Evolutionary conservation across 30 jellyfish, hydroid and myxozoan genomes (phyloP), one percentile per base, ranked within the genome.

Genomic region (Sanderia malayensis): DNA sequence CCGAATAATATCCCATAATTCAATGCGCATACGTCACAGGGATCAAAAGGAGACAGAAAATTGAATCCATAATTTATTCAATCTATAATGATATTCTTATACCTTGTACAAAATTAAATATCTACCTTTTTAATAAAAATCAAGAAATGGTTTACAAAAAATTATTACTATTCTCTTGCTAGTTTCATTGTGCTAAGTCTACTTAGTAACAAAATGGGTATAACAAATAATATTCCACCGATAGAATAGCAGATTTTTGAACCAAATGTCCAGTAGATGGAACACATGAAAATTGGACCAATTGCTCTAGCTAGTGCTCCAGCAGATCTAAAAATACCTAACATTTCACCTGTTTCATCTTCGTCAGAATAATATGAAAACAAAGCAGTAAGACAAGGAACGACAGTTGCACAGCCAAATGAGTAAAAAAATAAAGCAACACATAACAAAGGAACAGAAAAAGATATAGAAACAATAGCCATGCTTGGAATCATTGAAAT

Each of bases 251-350:
- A 93, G 18, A 61, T 24, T 1, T 44, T 70, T 1, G 99, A 81
- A 1, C 99, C 99, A 81, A 85, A 67, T 62, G 97, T 93, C 99
- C 99, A 93, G 37, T 93, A 93, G 23, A 93, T 81, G 57, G 68
- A 80, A 75, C 92, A 74, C 74, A 52, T 58, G 46, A 62, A 23
- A 25, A 67, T 34, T 1, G 99, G 99, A 1, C 97, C 99, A 59
- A 93, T 76, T 52, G 99, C 99, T 57, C 99, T 92, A 0, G 99
- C 95, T 10, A 93, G 66, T 17, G 99, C 99, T 53, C 99, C 99
- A 46, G 82, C 85, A 19, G 99, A 93, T 32, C 96, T 81, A 45
- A 93, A 85, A 29, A 83, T 69, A 17, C 99, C 99, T n/a, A 93
- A 61, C 70, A 80, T 81, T 55, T 93, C 99, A 26, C 99, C 99